Conservation (phyloP, 2,113 vertebrate species). For the Lasiurus borealis region DNA sequence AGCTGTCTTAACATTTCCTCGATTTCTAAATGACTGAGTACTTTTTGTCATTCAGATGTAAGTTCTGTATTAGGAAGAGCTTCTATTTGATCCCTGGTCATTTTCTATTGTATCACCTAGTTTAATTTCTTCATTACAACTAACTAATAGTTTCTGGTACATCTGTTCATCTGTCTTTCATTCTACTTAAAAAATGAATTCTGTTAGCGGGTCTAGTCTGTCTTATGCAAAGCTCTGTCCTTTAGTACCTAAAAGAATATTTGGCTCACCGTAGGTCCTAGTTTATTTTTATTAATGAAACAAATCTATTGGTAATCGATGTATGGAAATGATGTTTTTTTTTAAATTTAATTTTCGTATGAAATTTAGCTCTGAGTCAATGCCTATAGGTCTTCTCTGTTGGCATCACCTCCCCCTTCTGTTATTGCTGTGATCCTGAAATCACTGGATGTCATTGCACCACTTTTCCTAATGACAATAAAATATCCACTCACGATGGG, state of each 20-base stretch:
- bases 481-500: constrained; percentile 81
- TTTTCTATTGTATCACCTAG: background rate
- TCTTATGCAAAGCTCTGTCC: background rate
- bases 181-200: background rate
- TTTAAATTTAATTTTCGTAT: background rate
- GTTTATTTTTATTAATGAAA: constrained; percentile 11
- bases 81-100: background rate
- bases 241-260: background rate
- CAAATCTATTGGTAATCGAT: background rate
- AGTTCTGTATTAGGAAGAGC: background rate
- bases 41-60: background rate
- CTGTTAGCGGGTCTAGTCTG: background rate
- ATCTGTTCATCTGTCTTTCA: background rate
- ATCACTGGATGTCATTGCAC: constrained; percentile 79
- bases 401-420: background rate
- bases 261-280: background rate
- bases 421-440: constrained; percentile 61
- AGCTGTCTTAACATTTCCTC: background rate
- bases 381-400: constrained; percentile 45
- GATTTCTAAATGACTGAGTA: background rate
- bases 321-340: background rate
- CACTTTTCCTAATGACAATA: constrained; percentile 83
- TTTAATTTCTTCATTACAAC: constrained; percentile 24
- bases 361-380: constrained; percentile 66
- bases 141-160: background rate